phyloP scores from a whole-genome alignment of 2,888 invertebrate species.

The Vesta saturnalis region DNA sequence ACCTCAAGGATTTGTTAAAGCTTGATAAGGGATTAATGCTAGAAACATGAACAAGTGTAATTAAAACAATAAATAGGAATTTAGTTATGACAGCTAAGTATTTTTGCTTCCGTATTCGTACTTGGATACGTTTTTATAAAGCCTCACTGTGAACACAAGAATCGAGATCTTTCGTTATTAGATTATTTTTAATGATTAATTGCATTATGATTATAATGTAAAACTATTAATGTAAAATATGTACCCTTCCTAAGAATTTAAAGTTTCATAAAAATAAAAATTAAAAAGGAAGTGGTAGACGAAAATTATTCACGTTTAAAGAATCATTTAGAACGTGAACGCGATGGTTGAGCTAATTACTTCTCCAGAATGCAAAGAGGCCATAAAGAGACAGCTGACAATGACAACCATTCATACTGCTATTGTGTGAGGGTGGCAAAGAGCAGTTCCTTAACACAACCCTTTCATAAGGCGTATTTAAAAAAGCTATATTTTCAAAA shows the following conservation, averaged over 20 bases:
- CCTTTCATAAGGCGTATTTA: slow-evolving; percentile 30
- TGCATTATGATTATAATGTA: too few relatives aligned
- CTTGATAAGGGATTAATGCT: too few relatives aligned
- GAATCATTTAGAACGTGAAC: slow-evolving; percentile 35
- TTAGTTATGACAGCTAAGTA: not conserved
- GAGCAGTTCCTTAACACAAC: slow-evolving; percentile 31
- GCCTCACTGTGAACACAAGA: too few relatives aligned
- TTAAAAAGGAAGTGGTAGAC: not conserved
- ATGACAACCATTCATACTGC: slow-evolving; percentile 41
- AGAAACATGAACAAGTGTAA: not conserved
- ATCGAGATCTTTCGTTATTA: too few relatives aligned
- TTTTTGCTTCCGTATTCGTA: not conserved
- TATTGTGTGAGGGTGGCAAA: slow-evolving; percentile 42
- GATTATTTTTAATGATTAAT: too few relatives aligned
- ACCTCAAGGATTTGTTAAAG: too few relatives aligned
- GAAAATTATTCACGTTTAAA: slow-evolving; percentile 34
- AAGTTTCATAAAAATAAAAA: too few relatives aligned
- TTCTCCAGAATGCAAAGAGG: slow-evolving; percentile 44
- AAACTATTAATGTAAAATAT: too few relatives aligned
- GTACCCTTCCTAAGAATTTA: too few relatives aligned
- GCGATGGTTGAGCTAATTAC: slow-evolving; percentile 42
- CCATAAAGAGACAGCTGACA: slow-evolving; percentile 45
- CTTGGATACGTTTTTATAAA: too few relatives aligned
- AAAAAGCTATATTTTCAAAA: too few relatives aligned
- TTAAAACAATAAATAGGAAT: not conserved